These are phyloP conservation scores for Galbula dea DNA, from an alignment of 2,113 vertebrate species.

Conservation along the genomic window DNA sequence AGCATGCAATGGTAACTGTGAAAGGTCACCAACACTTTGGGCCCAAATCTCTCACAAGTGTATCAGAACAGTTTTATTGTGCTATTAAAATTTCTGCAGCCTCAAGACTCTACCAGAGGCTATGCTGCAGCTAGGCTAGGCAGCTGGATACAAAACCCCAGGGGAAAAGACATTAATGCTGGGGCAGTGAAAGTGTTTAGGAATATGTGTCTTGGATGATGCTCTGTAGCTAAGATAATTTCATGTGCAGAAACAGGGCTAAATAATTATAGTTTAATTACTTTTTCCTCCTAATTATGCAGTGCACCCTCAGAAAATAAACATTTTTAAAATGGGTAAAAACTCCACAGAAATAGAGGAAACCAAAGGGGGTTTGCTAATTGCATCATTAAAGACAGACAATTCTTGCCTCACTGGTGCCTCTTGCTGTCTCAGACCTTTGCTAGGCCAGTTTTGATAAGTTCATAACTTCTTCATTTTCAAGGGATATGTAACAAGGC, in stretches of 20 bases:
- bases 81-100: not conserved
- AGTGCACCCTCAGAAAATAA: not conserved
- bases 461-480: not conserved
- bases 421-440: not conserved
- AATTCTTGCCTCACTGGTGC: not conserved
- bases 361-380: not conserved
- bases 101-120: not conserved
- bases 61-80: not conserved
- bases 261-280: not conserved
- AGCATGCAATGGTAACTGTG: accelerated
- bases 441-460: not conserved
- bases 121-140: not conserved
- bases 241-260: not conserved
- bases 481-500: not conserved
- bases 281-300: not conserved
- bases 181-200: not conserved
- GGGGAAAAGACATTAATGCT: not conserved
- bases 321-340: not conserved
- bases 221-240: not conserved
- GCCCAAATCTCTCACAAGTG: accelerated
- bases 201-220: not conserved
- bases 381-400: not conserved
- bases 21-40: not conserved
- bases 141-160: not conserved
- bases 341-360: not conserved